Evolutionary conservation across 2,888 invertebrate genomes (phyloP), one percentile per base, ranked within the genome.

Genomic region (Smittia aterrima): DNA sequence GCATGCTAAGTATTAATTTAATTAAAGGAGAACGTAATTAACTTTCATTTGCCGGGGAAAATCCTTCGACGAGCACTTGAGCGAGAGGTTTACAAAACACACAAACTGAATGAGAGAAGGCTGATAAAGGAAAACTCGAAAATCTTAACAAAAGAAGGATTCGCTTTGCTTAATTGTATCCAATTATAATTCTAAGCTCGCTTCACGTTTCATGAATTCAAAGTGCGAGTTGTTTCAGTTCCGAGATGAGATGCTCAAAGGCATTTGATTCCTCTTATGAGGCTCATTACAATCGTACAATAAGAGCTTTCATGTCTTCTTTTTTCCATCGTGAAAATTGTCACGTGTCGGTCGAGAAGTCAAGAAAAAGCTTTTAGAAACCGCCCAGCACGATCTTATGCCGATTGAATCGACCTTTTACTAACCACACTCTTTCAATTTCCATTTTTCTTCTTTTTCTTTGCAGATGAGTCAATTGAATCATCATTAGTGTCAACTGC

Each of bases 391-490:
- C n/a, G 58, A 18, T 18, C 18, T 58, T 22, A 22, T 11, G 22
- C 58, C 58, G 22, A 58, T 22, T 18, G 22, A 58, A 58, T 20
- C 22, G 47, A 58, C 58, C 58, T 58, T 58, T 58, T 3, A 58
- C n/a, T 58, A n/a, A 58, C 58, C 4, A 47, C 13, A 47, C 9
- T 6, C n/a, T n/a, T n/a, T n/a, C n/a, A 38, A 11, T 38, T 6
- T 54, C 18, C 54, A 9, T 11, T 11, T 54, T 54, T 54, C 1
- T 66, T 16, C 9, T 66, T 13, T 66, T 66, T 47, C 13, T 47
- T n/a, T 9, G n/a, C 62, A 72, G 72, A 72, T 72, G 72, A 72
- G 32, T 4, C 72, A 38, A 53, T 70, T 32, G 72, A 62, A 20
- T 41, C 72, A 1, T 72, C 72, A 41, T 38, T 72, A 40, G 25